Percentiles rank a stretch among this genome's conserved stretches.
Evolutionary conservation across 2,797 vertebrate species (phyloP).

Genomic region (Ataeniobius toweri): DNA sequence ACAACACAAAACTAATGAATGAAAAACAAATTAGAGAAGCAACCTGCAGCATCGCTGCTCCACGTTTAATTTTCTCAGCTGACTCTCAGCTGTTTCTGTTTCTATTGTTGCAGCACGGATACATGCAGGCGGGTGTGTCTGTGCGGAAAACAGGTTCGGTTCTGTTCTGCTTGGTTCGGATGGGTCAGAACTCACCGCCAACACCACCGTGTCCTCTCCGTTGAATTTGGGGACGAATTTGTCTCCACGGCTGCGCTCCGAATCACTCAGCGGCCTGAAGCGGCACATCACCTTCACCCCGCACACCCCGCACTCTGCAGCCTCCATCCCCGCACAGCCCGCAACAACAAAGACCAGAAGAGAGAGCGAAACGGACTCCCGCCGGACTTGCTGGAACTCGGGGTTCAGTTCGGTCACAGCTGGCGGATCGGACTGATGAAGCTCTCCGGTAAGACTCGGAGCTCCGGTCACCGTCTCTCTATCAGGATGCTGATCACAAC

Average conservation of each 20-base stretch:
- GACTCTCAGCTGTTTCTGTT: background rate
- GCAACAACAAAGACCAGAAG: background rate
- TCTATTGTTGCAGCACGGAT: slow-evolving; percentile 2
- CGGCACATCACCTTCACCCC: slow-evolving; percentile 96
- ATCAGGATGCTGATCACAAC: slow-evolving; percentile 10
- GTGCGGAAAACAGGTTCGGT: background rate
- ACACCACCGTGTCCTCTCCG: slow-evolving; percentile 91
- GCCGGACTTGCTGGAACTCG: background rate
- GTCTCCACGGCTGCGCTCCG: slow-evolving; percentile 90
- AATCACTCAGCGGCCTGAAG: slow-evolving; percentile 91
- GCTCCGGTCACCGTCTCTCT: slow-evolving; percentile 2
- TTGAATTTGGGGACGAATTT: slow-evolving; percentile 91
- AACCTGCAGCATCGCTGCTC: background rate
- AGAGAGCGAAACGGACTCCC: background rate
- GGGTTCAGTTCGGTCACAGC: background rate
- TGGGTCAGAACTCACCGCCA: slow-evolving; percentile 82
- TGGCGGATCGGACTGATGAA: background rate
- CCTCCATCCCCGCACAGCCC: slow-evolving; percentile 73
- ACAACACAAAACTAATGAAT: background rate
- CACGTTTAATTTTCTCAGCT: background rate
- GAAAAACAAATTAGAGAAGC: no score
- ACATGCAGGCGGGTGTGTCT: background rate
- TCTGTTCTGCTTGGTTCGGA: background rate
- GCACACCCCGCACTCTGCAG: slow-evolving; percentile 92
- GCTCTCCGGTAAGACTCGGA: background rate